phyloP scores from a whole-genome alignment of 2,797 vertebrate genomes.

The Scolopax bukidnonensis region DNA sequence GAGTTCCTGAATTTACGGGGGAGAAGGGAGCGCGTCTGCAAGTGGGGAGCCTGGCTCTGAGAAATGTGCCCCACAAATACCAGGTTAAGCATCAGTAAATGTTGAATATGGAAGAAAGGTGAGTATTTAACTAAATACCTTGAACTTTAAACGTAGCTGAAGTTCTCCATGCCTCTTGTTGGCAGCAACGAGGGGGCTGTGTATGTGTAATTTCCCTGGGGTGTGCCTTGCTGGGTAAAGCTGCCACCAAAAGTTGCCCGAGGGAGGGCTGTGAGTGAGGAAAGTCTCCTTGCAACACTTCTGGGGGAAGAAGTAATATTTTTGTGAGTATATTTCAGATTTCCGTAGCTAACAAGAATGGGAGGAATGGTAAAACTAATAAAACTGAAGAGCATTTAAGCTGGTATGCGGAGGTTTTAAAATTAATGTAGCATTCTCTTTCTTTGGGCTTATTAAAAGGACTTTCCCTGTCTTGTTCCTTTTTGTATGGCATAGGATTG shows the following conservation, averaged over 20 bases:
- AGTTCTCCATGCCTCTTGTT: fast-evolving
- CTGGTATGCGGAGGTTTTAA: background rate
- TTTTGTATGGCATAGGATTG: background rate
- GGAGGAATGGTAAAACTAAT: background rate
- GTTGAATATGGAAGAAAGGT: fast-evolving
- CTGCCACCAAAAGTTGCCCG: fast-evolving
- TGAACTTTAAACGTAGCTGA: fast-evolving
- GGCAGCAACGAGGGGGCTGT: background rate
- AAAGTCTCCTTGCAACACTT: background rate
- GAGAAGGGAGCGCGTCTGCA: background rate
- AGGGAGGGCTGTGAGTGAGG: background rate
- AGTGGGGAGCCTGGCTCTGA: background rate
- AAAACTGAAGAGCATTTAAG: background rate
- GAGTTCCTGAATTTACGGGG: background rate
- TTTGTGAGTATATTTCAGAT: fast-evolving
- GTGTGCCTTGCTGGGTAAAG: background rate
- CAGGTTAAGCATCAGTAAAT: background rate
- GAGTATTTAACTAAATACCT: background rate
- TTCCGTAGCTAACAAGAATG: background rate
- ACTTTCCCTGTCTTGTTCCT: background rate
- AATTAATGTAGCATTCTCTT: background rate
- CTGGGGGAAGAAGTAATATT: fast-evolving
- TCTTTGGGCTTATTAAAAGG: background rate
- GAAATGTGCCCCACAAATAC: background rate
- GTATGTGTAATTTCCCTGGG: fast-evolving